phyloP scores from a whole-genome alignment of 1,140 invertebrate species.

The Daktulosphaira vitifoliae region DNA sequence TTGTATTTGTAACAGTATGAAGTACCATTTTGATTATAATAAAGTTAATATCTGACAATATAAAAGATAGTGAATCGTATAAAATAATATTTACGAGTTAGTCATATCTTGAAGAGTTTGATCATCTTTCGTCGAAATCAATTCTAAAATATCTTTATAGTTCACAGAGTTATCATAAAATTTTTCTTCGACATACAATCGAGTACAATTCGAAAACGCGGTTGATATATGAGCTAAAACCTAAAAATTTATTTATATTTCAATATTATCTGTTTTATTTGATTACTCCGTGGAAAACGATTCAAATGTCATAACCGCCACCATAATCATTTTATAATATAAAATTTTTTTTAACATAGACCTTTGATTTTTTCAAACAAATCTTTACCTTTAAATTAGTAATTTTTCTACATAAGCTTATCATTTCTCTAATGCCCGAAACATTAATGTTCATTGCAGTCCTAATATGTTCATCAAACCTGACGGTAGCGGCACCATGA shows the following conservation, averaged over 20 bases:
- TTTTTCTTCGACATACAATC: slow-evolving; percentile 53
- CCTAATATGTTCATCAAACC: slow-evolving; percentile 73
- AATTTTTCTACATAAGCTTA: slow-evolving; percentile 55
- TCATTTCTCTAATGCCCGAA: slow-evolving; percentile 50
- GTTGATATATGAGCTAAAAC: slow-evolving; percentile 59
- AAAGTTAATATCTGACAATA: too few relatives aligned
- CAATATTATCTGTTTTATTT: too few relatives aligned
- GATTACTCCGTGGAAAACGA: too few relatives aligned
- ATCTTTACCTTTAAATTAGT: slow-evolving; percentile 57
- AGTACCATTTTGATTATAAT: too few relatives aligned
- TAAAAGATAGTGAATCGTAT: too few relatives aligned
- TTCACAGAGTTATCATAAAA: slow-evolving; percentile 47
- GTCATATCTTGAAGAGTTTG: slow-evolving; percentile 46
- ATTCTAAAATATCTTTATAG: slow-evolving; percentile 45
- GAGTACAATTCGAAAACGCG: slow-evolving; percentile 58
- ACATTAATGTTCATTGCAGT: slow-evolving; percentile 54
- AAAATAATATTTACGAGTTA: too few relatives aligned
- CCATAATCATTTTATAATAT: too few relatives aligned
- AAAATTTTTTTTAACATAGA: too few relatives aligned
- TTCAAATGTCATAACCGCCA: too few relatives aligned
- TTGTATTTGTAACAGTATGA: too few relatives aligned
- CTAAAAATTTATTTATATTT: too few relatives aligned
- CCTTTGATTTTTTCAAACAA: too few relatives aligned
- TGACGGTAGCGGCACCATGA: slow-evolving; percentile 80
- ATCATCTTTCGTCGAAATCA: slow-evolving; percentile 46